phyloP scores from a whole-genome alignment of 30 jellyfish, hydroid and myxozoan genomes.

The Aurelia aurita complex sp. Pacific region DNA sequence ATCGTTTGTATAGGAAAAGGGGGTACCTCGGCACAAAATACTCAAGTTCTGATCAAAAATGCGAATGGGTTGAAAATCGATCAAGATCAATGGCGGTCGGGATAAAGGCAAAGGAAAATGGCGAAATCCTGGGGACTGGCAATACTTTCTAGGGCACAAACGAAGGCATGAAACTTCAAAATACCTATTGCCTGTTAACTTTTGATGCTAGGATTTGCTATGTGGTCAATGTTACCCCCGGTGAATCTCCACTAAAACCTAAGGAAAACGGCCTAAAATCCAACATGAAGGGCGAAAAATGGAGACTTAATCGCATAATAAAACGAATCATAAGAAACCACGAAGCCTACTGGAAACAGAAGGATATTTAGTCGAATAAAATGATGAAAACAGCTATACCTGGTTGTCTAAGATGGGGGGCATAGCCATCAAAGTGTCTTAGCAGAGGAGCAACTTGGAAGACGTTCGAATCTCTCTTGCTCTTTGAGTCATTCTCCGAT shows the following conservation, averaged over 20 bases:
- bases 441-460: constrained; percentile 24
- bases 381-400: constrained; percentile 53
- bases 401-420: constrained; percentile 81
- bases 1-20: no score
- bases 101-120: neutral
- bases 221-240: constrained; percentile 54
- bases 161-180: no score
- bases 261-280: constrained; percentile 54
- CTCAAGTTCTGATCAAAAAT: neutral
- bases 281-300: constrained; percentile 50
- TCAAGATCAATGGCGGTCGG: constrained; percentile 31
- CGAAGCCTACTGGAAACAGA: neutral
- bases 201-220: no score
- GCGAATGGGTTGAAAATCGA: constrained; percentile 6
- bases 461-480: constrained; percentile 50
- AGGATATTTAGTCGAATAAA: neutral
- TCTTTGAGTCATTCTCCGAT: constrained; percentile 7
- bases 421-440: constrained; percentile 57
- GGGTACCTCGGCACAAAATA: neutral
- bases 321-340: no score
- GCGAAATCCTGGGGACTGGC: no score
- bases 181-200: no score
- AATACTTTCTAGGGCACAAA: no score
- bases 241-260: neutral
- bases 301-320: neutral